A percentile compares a stretch with the other conserved stretches of the same genome.
Conservation (phyloP, 2,113 vertebrate genomes). For the Tretioscincus oriximinensis region DNA sequence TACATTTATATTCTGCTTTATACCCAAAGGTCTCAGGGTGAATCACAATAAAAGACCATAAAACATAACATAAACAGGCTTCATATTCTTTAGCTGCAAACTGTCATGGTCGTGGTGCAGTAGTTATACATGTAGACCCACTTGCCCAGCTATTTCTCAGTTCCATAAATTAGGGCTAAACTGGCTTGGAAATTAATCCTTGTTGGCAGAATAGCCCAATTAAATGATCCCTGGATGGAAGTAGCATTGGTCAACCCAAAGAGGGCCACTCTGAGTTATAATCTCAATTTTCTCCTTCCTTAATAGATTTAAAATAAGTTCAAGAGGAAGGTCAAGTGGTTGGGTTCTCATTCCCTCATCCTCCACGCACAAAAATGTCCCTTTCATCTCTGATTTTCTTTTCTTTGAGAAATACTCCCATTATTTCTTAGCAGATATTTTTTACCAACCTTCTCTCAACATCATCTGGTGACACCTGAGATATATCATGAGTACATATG, state of each 20-base stretch:
- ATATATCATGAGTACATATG: no score
- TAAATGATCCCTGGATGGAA: constrained; percentile 3
- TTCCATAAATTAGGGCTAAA: neutral
- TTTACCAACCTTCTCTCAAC: neutral
- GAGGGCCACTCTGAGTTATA: constrained; percentile 6
- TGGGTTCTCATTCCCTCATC: constrained; percentile 2
- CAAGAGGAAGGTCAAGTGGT: constrained; percentile 4
- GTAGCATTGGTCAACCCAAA: neutral
- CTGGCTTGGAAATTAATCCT: constrained; percentile 6
- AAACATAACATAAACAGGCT: no score
- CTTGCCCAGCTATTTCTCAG: neutral
- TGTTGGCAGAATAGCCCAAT: neutral
- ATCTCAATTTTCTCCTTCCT: constrained; percentile 10
- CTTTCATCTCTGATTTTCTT: neutral
- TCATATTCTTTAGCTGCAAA: neutral
- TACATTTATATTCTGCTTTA: no score
- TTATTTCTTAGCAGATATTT: neutral
- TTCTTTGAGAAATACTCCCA: neutral
- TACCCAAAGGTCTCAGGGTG: no score
- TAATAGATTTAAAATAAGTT: constrained; percentile 9
- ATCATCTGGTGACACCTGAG: neutral
- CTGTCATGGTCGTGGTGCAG: neutral
- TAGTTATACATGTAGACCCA: no score
- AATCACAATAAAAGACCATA: no score
- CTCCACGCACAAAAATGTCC: neutral